Base-by-base conservation (phyloP, 2,113 vertebrate genomes). In the Silurus asotus region DNA sequence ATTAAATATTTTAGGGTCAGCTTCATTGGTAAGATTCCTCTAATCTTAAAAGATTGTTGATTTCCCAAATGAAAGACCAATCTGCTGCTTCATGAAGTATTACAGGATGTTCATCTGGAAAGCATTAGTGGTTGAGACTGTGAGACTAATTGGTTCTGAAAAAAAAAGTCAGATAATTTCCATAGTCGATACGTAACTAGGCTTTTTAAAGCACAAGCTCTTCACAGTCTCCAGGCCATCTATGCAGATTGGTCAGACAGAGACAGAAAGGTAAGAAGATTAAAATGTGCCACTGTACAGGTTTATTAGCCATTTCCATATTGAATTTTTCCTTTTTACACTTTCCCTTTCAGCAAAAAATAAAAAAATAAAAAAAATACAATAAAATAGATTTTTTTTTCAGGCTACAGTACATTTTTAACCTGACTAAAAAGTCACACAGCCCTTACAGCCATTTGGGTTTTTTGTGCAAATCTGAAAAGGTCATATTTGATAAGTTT, bases 61-160 rank as follows among this genome's bases (percentile, higher is more conserved):
- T 85, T 87, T 84, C 51, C 76, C 15, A 8, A 64, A 72, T 81
- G 76, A 87, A 82, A 83, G 82, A 86, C 77, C 85, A 81, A 86
- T 87, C 56, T 83, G 53, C 83, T 45, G 45, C 86, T 76, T 89
- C 84, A 84, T 81, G 80, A 81, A 81, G 72, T 64, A 81, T 85
- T 84, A 69, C 61, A 49, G 51, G 76, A 69, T 51, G 28, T 75
- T 59, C 74, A 59, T 80, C 51, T 76, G 82, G 80, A 86, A 83
- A 51, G n/a, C 79, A 25, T 61, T 81, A 20, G 49, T 55, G 84
- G 59, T 59, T 70, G 64, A 64, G 82, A 62, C 69, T 82, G 56
- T 65, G 89, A 88, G 81, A 90, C 88, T 87, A 90, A 92, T 92
- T 90, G 90, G 72, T 87, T 90, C 65, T 79, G 86, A 88, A 77